Base-by-base conservation (phyloP, 1,140 invertebrate genomes). In the Orius laevigatus region DNA sequence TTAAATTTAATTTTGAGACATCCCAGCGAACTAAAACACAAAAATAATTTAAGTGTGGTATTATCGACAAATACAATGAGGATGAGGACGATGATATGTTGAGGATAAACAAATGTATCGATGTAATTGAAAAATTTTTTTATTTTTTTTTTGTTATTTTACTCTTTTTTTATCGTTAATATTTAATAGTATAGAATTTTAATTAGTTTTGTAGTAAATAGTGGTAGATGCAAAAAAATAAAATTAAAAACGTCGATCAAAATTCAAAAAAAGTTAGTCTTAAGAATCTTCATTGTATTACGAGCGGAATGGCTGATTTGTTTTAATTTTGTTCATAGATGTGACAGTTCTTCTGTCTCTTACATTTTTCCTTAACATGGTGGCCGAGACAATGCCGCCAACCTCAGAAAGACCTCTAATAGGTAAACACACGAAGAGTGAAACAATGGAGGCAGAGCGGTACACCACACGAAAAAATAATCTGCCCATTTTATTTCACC, bases 291-390 rank as follows among this genome's bases (percentile, higher is more conserved):
- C 36, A 38, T 38, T 14, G n/a, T 16, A 12, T 38, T 38, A 16
- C 36, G 36, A 16, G n/a, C n/a, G n/a, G 36, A 38, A 14, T n/a
- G n/a, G n/a, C 36, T 38, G n/a, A 38, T 42, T 41, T 52, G 46
- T 53, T 20, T 44, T 53, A 53, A 39, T 53, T 62, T 54, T 56
- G 58, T 62, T 56, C 62, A 53, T 60, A 76, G 75, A 76, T 62
- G 76, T 80, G 50, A 79, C 76, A 55, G 78, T 81, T 60, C 68
- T 81, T 52, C 73, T 82, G 56, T 79, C 78, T 44, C 64, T 81
- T 57, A 79, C 76, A 57, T 77, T 80, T 59, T 81, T 81, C 65
- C 76, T 81, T 64, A 68, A 81, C 56, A 70, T 81, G 66, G 66
- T 80, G 50, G 71, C 67, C 11, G 61, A 72, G 68, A 66, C 72